Evolutionary conservation across 2,888 invertebrate species (phyloP).

Genomic region (Drosophila percnosoma): DNA sequence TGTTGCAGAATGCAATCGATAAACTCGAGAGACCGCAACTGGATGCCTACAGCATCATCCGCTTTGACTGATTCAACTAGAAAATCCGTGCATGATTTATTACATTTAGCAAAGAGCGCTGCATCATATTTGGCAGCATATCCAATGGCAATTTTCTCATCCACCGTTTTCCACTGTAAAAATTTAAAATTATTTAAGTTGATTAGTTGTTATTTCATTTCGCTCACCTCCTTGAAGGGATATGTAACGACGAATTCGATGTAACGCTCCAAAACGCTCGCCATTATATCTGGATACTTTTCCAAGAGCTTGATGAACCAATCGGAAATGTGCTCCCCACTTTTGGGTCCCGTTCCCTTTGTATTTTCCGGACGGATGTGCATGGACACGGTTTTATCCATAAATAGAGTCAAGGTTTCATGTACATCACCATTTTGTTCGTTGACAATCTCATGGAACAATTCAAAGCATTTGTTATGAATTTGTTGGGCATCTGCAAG

Average conservation of each 20-base stretch:
- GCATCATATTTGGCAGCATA: slow-evolving; percentile 85
- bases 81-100: slow-evolving; percentile 81
- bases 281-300: slow-evolving; percentile 81
- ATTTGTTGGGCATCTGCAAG: slow-evolving; percentile 79
- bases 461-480: slow-evolving; percentile 82
- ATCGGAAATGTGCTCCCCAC: slow-evolving; percentile 83
- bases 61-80: slow-evolving; percentile 78
- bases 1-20: slow-evolving; percentile 78
- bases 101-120: slow-evolving; percentile 83
- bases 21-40: slow-evolving; percentile 81
- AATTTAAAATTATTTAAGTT: neutral
- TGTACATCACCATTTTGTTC: slow-evolving; percentile 84
- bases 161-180: slow-evolving; percentile 78
- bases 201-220: neutral
- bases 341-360: slow-evolving; percentile 49
- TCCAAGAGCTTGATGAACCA: slow-evolving; percentile 83
- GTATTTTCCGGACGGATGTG: slow-evolving; percentile 77
- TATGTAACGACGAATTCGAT: slow-evolving; percentile 82
- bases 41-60: slow-evolving; percentile 79
- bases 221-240: slow-evolving; percentile 74
- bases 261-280: slow-evolving; percentile 77
- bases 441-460: slow-evolving; percentile 82
- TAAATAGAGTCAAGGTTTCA: slow-evolving; percentile 80
- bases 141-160: slow-evolving; percentile 80
- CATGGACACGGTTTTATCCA: slow-evolving; percentile 81